phyloP scores from a whole-genome alignment of 2,113 vertebrate species.

The Sprattus sprattus region DNA sequence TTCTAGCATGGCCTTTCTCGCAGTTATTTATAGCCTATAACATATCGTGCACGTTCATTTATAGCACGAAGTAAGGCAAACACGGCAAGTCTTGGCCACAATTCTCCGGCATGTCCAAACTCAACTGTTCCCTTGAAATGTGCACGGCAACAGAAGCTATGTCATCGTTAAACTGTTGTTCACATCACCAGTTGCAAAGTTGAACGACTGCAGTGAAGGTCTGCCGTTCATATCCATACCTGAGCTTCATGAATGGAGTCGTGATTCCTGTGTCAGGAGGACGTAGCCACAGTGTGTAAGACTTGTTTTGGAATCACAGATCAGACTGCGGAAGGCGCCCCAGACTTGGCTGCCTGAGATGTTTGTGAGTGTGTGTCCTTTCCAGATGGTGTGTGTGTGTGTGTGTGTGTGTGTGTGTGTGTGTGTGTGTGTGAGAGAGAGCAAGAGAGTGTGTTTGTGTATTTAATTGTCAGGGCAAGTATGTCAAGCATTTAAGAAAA shows the following conservation, averaged over 20 bases:
- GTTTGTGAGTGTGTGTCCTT: conserved; percentile 1
- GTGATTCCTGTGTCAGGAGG: background rate
- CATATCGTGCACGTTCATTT: background rate
- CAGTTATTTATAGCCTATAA: background rate
- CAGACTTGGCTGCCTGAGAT: background rate
- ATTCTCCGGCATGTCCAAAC: background rate
- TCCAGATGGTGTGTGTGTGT: background rate
- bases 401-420: background rate
- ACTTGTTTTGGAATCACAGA: background rate
- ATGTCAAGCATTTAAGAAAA: background rate
- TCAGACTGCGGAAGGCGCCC: background rate
- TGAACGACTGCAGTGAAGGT: background rate
- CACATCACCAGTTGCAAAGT: background rate
- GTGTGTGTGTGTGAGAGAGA: background rate
- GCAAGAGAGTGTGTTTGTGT: background rate
- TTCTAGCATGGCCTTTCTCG: background rate
- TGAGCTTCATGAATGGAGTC: background rate
- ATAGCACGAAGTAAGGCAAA: background rate
- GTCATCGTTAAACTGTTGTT: background rate
- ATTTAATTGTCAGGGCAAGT: background rate
- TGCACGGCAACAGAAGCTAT: background rate
- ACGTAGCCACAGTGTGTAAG: background rate
- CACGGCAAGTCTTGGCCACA: background rate
- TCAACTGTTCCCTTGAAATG: background rate
- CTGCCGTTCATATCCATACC: background rate